Evolutionary conservation across 2,888 invertebrate species (phyloP).

Genomic region (Athripsodes cinereus): DNA sequence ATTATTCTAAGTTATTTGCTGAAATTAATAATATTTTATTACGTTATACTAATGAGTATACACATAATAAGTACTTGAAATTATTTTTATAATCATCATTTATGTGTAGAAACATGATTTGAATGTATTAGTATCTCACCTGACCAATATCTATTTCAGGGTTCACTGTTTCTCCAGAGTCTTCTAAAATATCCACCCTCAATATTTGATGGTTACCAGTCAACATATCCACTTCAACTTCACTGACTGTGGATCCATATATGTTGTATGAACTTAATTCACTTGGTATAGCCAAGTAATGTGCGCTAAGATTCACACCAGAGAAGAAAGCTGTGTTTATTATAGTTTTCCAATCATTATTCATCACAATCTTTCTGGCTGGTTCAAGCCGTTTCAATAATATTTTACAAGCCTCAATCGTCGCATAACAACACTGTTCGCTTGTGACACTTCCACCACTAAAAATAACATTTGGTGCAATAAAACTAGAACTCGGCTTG

Average conservation of each 20-base stretch:
- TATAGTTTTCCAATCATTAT: conserved; percentile 48
- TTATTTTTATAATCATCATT: too few species aligned
- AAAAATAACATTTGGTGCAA: conserved; percentile 58
- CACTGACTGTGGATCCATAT: conserved; percentile 58
- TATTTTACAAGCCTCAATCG: conserved; percentile 48
- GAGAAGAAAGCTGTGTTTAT: conserved; percentile 44
- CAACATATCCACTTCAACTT: conserved; percentile 71
- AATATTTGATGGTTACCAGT: conserved; percentile 66
- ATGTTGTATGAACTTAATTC: conserved; percentile 47
- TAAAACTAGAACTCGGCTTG: conserved; percentile 57
- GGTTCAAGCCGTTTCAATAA: conserved; percentile 43
- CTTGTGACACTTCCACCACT: conserved; percentile 71
- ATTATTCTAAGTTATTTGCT: too few species aligned
- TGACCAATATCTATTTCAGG: conserved; percentile 70
- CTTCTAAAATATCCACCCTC: conserved; percentile 68
- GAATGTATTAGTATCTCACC: conserved; percentile 35
- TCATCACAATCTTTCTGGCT: conserved; percentile 36
- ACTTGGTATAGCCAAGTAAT: conserved; percentile 40
- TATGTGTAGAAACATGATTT: too few species aligned
- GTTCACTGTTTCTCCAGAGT: conserved; percentile 65
- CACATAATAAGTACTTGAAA: too few species aligned
- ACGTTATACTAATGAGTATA: too few species aligned
- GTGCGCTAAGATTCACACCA: conserved; percentile 51
- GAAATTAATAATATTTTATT: too few species aligned
- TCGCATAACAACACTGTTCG: conserved; percentile 59